phyloP scores from a whole-genome alignment of 2,888 invertebrate genomes.

The Pseudoips prasinana region DNA sequence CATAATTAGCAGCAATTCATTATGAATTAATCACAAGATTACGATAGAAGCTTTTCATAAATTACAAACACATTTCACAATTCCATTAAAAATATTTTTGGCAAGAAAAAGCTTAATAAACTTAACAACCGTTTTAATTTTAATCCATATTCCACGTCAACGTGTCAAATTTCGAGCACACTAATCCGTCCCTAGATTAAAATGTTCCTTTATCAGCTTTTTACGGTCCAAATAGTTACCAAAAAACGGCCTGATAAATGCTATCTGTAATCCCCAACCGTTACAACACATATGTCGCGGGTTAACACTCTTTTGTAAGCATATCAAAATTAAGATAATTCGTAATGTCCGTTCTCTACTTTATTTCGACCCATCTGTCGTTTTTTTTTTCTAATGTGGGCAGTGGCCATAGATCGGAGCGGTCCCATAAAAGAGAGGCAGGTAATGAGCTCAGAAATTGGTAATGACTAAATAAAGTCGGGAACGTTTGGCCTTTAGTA shows the following conservation, averaged over 20 bases:
- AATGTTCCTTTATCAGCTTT: constrained; percentile 18
- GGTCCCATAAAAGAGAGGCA: constrained; percentile 63
- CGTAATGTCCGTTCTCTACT: constrained; percentile 70
- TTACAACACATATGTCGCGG: constrained; percentile 67
- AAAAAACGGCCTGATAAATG: constrained; percentile 35
- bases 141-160: too few species aligned
- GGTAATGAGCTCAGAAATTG: constrained; percentile 73
- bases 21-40: too few species aligned
- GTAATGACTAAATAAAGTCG: constrained; percentile 71
- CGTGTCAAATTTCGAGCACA: too few species aligned
- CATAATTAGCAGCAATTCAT: too few species aligned
- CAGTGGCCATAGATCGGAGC: constrained; percentile 64
- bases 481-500: constrained; percentile 50
- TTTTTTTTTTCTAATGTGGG: constrained; percentile 62
- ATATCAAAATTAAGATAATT: constrained; percentile 81
- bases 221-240: constrained; percentile 21
- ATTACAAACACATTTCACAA: too few species aligned
- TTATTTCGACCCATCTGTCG: constrained; percentile 73
- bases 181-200: constrained; percentile 19
- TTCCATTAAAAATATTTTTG: too few species aligned
- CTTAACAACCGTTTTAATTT: too few species aligned
- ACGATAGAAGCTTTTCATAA: too few species aligned
- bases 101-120: too few species aligned
- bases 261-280: constrained; percentile 39
- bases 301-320: constrained; percentile 76